phyloP scores from a whole-genome alignment of 2,113 vertebrate species.

The Synchiropus splendidus region DNA sequence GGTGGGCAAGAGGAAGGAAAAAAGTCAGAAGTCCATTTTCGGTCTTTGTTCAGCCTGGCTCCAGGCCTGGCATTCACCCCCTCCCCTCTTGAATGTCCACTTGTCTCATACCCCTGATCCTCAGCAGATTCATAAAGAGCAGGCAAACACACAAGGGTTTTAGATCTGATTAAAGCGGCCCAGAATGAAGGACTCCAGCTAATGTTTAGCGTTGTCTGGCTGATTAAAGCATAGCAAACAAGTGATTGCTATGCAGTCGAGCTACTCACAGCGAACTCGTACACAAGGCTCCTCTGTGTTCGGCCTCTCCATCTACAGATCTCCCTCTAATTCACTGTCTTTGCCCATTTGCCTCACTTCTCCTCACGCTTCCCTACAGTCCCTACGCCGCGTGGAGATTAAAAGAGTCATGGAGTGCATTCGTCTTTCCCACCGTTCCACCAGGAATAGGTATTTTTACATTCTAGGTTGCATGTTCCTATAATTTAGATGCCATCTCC shows the following conservation, averaged over 20 bases:
- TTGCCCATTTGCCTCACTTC: constrained; percentile 18
- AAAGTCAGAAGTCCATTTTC: constrained; percentile 1
- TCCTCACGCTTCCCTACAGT: constrained; percentile 14
- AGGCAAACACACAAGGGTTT: constrained; percentile 15
- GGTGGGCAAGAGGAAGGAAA: neutral
- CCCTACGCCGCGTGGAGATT: constrained; percentile 1
- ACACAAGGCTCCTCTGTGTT: constrained; percentile 57
- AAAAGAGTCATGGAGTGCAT: neutral
- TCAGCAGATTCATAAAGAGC: constrained; percentile 4
- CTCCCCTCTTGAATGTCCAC: constrained; percentile 3
- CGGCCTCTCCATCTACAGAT: constrained; percentile 15
- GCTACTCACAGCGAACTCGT: constrained; percentile 41
- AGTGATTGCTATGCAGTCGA: constrained; percentile 60
- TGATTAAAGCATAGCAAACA: constrained; percentile 49
- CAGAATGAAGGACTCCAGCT: constrained; percentile 35
- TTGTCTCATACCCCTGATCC: constrained; percentile 1
- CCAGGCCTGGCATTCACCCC: neutral
- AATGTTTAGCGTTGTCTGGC: constrained; percentile 45
- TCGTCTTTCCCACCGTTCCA: constrained; percentile 11
- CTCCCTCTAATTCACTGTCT: constrained; percentile 26
- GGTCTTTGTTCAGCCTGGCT: neutral
- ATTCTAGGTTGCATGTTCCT: neutral
- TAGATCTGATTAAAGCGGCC: constrained; percentile 33
- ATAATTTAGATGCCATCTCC: too few species aligned
- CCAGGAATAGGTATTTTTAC: neutral